These are phyloP conservation scores for Scaptodrosophila latifasciaeformis DNA, from an alignment of 2,888 invertebrate species.

Conservation along the genomic window DNA sequence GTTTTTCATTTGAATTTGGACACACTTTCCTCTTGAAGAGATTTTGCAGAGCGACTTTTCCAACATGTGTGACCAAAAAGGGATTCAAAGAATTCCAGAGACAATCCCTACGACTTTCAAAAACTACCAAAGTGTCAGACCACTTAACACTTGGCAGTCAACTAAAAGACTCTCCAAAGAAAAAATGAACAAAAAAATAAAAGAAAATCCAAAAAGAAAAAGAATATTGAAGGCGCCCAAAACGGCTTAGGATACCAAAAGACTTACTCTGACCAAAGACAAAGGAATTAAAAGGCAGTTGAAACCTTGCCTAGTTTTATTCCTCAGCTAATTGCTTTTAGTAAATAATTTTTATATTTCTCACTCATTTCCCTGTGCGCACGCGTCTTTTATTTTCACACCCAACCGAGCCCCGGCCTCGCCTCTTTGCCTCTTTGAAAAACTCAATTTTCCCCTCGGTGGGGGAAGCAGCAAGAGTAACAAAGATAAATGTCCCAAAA, in stretches of 20 bases:
- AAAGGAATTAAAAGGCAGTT: too few species aligned
- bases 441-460: neutral
- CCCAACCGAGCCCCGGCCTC: neutral
- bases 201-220: too few species aligned
- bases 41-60: conserved; percentile 28
- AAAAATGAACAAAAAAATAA: too few species aligned
- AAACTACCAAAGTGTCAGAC: conserved; percentile 43
- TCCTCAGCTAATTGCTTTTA: too few species aligned
- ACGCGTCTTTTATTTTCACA: conserved; percentile 1
- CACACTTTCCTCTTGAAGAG: conserved; percentile 1
- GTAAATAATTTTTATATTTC: too few species aligned
- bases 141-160: conserved; percentile 56
- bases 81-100: conserved; percentile 58
- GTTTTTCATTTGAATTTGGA: conserved; percentile 29
- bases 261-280: too few species aligned
- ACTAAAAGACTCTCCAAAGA: neutral
- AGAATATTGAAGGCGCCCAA: too few species aligned
- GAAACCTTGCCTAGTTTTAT: too few species aligned
- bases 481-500: conserved; percentile 43
- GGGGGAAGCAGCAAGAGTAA: too few species aligned
- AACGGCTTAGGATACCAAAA: too few species aligned
- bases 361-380: too few species aligned
- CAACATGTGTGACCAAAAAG: conserved; percentile 39
- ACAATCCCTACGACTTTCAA: too few species aligned
- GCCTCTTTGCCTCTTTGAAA: conserved; percentile 2